These are phyloP conservation scores for Mustelus asterias DNA, from an alignment of 2,113 vertebrate species.

Conservation along the genomic window DNA sequence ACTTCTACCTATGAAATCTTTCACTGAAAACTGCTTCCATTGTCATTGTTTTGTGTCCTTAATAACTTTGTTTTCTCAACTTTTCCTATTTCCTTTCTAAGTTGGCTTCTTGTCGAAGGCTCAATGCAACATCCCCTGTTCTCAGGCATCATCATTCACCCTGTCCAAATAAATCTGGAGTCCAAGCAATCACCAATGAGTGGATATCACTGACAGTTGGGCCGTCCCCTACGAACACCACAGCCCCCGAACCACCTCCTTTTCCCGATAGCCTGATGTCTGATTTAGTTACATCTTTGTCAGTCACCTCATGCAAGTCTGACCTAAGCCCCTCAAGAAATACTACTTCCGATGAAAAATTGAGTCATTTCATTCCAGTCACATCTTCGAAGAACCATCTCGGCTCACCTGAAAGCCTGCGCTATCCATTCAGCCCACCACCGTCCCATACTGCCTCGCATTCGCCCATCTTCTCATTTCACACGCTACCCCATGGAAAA, in stretches of 20 bases:
- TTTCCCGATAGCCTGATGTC: constrained; percentile 57
- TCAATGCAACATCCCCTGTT: constrained; percentile 51
- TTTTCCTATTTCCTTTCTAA: constrained; percentile 53
- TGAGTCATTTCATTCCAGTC: constrained; percentile 45
- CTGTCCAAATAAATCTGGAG: constrained; percentile 50
- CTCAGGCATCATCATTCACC: constrained; percentile 46
- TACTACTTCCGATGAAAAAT: constrained; percentile 46
- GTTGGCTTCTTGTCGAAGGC: constrained; percentile 51
- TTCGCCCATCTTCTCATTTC: constrained; percentile 43
- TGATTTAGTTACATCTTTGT: constrained; percentile 50
- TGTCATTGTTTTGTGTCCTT: constrained; percentile 43
- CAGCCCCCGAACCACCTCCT: constrained; percentile 53
- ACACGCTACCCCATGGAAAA: constrained; percentile 36
- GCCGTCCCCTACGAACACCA: constrained; percentile 49
- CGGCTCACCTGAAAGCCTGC: constrained; percentile 42
- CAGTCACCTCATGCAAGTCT: constrained; percentile 45
- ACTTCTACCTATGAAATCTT: not conserved
- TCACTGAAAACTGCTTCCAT: constrained; percentile 33
- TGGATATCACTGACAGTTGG: constrained; percentile 63
- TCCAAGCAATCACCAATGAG: constrained; percentile 57
- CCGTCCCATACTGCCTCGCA: constrained; percentile 41
- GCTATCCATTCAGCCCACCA: constrained; percentile 46
- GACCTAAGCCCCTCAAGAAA: constrained; percentile 43
- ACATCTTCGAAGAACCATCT: constrained; percentile 43
- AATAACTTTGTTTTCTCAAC: constrained; percentile 43